Conservation (phyloP, 2,797 vertebrate species). For the Ispidina picta region DNA sequence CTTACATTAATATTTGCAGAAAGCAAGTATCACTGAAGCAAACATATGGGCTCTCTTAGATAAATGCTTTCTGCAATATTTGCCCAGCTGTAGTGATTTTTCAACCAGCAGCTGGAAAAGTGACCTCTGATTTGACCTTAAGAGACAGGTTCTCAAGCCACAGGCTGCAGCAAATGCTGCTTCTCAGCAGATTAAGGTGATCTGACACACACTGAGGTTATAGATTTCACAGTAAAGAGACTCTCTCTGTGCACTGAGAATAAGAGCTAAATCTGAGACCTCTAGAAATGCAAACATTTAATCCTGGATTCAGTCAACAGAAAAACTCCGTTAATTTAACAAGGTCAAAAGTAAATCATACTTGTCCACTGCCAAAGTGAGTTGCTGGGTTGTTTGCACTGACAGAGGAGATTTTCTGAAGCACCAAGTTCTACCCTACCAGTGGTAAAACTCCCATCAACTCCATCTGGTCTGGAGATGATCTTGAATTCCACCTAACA, state of each 20-base stretch:
- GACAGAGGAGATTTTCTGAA: not conserved
- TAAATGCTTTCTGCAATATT: slow-evolving; percentile 64
- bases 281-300: not conserved
- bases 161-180: not conserved
- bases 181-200: not conserved
- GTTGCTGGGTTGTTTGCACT: not conserved
- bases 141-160: not conserved
- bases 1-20: slow-evolving; percentile 39
- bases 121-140: slow-evolving; percentile 36
- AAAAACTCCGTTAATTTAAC: not conserved
- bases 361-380: not conserved
- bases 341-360: not conserved
- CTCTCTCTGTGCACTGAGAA: not conserved
- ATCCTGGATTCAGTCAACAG: not conserved
- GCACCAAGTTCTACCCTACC: not conserved
- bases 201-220: not conserved
- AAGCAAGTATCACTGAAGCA: slow-evolving; percentile 38
- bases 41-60: slow-evolving; percentile 15
- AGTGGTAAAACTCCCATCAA: not conserved
- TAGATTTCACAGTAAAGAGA: not conserved
- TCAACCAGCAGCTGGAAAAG: slow-evolving; percentile 15
- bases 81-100: slow-evolving; percentile 63
- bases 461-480: not conserved
- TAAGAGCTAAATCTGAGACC: not conserved
- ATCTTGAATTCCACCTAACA: not conserved